Evolutionary conservation across 2,797 vertebrate species (phyloP).

Genomic region (Tenualosa ilisha): DNA sequence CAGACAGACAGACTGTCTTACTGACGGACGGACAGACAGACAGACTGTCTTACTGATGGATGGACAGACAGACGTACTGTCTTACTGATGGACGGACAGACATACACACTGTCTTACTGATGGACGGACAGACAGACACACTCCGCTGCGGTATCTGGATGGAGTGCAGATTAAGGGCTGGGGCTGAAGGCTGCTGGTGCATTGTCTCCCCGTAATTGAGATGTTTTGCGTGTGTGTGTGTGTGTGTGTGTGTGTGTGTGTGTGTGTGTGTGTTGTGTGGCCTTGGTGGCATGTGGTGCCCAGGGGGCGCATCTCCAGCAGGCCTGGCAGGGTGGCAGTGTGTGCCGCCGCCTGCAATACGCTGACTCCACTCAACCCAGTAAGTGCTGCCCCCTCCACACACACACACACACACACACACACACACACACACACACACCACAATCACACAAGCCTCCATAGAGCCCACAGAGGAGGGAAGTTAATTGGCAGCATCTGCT

Average conservation of each 20-base stretch:
- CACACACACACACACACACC: background rate
- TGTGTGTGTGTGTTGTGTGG: background rate
- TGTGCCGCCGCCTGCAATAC: conserved; percentile 32
- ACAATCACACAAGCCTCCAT: conserved; percentile 28
- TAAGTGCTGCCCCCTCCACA: conserved; percentile 38
- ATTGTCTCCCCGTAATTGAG: conserved; percentile 52
- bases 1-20: too few species aligned
- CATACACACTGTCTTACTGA: too few species aligned
- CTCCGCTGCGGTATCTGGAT: background rate
- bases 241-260: background rate
- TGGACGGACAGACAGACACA: background rate
- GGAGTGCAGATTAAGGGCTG: background rate
- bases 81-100: too few species aligned
- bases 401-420: conserved; percentile 11
- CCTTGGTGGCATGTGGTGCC: conserved; percentile 36
- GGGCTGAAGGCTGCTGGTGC: conserved; percentile 31
- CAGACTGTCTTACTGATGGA: too few species aligned
- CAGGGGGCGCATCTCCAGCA: conserved; percentile 29
- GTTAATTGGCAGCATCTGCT: conserved; percentile 86
- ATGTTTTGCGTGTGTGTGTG: conserved; percentile 42
- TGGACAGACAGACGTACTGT: too few species aligned
- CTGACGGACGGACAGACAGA: too few species aligned
- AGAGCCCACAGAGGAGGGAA: conserved; percentile 68
- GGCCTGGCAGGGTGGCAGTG: conserved; percentile 22
- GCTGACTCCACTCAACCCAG: conserved; percentile 47